phyloP scores from a whole-genome alignment of 2,888 invertebrate genomes.

The Dynastes hyllus region DNA sequence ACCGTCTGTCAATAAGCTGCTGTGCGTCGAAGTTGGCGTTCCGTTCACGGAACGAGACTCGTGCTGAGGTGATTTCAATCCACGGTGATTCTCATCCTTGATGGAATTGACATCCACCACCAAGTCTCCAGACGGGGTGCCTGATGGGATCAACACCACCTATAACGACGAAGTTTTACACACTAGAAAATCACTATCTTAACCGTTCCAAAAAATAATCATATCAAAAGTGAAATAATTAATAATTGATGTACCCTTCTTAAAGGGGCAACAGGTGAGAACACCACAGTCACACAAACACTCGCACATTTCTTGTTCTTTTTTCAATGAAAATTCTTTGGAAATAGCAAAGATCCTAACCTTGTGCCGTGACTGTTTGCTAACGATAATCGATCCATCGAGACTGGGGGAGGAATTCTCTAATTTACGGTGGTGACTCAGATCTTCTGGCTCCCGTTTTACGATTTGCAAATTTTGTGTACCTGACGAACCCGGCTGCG shows the following conservation, averaged over 20 bases:
- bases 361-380: conserved; percentile 75
- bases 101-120: conserved; percentile 74
- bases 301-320: background rate
- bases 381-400: conserved; percentile 75
- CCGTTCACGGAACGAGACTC: conserved; percentile 80
- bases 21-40: conserved; percentile 79
- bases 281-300: conserved; percentile 42
- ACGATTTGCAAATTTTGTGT: conserved; percentile 79
- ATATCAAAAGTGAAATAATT: conserved; percentile 46
- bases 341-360: conserved; percentile 63
- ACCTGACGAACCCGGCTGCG: conserved; percentile 71
- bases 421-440: conserved; percentile 80
- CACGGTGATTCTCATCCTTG: conserved; percentile 77
- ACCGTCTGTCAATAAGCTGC: conserved; percentile 77
- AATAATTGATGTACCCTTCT: conserved; percentile 1
- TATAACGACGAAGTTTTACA: conserved; percentile 66
- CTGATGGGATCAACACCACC: conserved; percentile 72
- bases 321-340: background rate
- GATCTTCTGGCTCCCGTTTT: conserved; percentile 88
- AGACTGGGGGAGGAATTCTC: conserved; percentile 75
- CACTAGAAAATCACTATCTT: conserved; percentile 52
- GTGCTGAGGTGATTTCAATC: conserved; percentile 78
- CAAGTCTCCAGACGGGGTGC: conserved; percentile 68
- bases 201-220: conserved; percentile 47
- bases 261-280: conserved; percentile 56